Base-by-base conservation (phyloP, 2,888 invertebrate genomes). In the Standfussiana lucernea region DNA sequence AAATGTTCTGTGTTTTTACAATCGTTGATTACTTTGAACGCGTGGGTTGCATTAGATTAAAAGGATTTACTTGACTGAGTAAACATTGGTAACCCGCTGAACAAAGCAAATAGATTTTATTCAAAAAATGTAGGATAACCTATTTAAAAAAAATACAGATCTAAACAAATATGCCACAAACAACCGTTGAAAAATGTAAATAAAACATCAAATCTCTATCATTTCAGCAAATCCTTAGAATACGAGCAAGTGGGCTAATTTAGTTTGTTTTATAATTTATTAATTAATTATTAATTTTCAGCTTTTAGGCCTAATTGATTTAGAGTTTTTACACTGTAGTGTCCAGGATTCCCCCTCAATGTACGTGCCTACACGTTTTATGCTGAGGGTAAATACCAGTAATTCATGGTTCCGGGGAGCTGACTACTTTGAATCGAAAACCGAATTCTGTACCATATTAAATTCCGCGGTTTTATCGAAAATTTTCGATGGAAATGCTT, bases 361-460 rank as follows among this genome's bases (percentile, higher is more conserved):
- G 21, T 24, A 24, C 10, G 15, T 28, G 15, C 15, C 4, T 15
- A 32, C 28, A 24, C 2, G 24, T 18, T 72, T 1, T 50, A 13
- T 72, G 32, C 3, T 21, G 15, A 32, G 3, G 21, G 32, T 37
- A 42, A 18, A 18, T 59, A 77, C 21, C 37, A 77, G 37, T 18
- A 45, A 65, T 56, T 32, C 15, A 37, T 65, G 56, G 32, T n/a
- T 47, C 45, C 10, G n/a, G 18, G 45, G 18, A 64, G 32, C 37
- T 37, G 15, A 37, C 13, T 37, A 66, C 77, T 76, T 65, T 77
- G 47, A 66, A 56, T 56, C n/a, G 15, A 10, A 45, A 66, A 28
- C 21, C n/a, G 40, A 75, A 59, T 47, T 32, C 15, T 37, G 62
- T 42, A 65, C n/a, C 15, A 64, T 53, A 69, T 78, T 64, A 32